Evolutionary conservation across 2,113 vertebrate species (phyloP).

Genomic region (Plectropomus leopardus): DNA sequence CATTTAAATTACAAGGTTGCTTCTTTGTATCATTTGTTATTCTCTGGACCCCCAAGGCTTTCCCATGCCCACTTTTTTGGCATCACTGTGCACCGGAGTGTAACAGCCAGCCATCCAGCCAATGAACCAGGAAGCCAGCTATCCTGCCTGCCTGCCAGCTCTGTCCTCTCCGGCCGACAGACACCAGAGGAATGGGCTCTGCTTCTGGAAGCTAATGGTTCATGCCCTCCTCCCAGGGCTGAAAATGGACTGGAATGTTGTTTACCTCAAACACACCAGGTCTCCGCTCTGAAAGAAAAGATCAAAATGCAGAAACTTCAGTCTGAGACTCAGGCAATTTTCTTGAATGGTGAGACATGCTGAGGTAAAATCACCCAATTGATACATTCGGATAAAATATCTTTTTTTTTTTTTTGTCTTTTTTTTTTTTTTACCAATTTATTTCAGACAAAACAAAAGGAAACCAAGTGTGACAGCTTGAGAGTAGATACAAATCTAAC

Average conservation of each 20-base stretch:
- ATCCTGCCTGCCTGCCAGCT: slow-evolving; percentile 63
- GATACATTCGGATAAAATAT: slow-evolving; percentile 22
- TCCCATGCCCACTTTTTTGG: slow-evolving; percentile 63
- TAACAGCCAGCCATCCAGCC: slow-evolving; percentile 63
- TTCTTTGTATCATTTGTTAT: slow-evolving; percentile 51
- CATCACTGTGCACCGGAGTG: slow-evolving; percentile 63
- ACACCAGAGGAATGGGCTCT: slow-evolving; percentile 56
- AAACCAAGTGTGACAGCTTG: slow-evolving; percentile 31
- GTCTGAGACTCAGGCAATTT: slow-evolving; percentile 48
- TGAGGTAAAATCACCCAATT: slow-evolving; percentile 47
- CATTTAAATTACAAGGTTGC: slow-evolving; percentile 44
- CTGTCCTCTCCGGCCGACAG: slow-evolving; percentile 51
- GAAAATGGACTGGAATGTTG: slow-evolving; percentile 77
- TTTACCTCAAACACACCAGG: slow-evolving; percentile 75
- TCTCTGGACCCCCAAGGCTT: slow-evolving; percentile 49
- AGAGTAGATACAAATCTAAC: slow-evolving; percentile 22
- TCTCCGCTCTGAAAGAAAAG: slow-evolving; percentile 22
- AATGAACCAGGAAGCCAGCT: slow-evolving; percentile 62
- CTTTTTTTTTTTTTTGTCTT: slow-evolving; percentile 21
- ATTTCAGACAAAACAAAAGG: slow-evolving; percentile 29
- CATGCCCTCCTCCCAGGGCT: slow-evolving; percentile 71
- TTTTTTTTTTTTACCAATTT: slow-evolving; percentile 3
- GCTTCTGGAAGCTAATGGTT: slow-evolving; percentile 72
- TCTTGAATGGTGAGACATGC: slow-evolving; percentile 29
- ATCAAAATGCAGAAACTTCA: slow-evolving; percentile 51